These are phyloP conservation scores for Odobenus rosmarus DNA, from an alignment of 2,113 vertebrate genomes.

Conservation along the genomic window DNA sequence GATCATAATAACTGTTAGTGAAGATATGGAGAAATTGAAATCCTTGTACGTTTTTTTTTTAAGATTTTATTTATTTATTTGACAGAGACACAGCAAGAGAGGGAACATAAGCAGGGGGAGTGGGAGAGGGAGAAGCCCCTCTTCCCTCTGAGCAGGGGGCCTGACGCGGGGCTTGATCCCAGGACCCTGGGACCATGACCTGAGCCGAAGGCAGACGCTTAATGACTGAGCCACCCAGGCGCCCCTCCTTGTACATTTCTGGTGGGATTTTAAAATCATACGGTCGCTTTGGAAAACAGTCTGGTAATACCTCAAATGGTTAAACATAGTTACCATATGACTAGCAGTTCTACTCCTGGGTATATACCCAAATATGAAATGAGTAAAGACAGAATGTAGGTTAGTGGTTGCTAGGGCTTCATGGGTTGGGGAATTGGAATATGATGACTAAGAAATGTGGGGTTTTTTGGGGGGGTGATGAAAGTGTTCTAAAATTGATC, in stretches of 20 bases:
- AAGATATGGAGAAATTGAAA: background rate
- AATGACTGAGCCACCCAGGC: too few species aligned
- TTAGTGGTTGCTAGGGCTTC: background rate
- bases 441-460: background rate
- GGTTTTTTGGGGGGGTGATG: background rate
- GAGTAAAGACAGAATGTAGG: background rate
- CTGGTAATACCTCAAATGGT: background rate
- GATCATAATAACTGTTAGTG: background rate
- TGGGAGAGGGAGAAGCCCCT: too few species aligned
- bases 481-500: slow-evolving; percentile 9
- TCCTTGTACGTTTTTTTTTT: background rate
- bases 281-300: background rate
- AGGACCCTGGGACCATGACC: too few species aligned
- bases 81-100: too few species aligned
- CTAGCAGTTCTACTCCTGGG: background rate
- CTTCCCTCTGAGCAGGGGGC: too few species aligned
- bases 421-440: background rate
- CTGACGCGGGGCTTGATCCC: too few species aligned
- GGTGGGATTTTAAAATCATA: background rate
- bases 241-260: too few species aligned
- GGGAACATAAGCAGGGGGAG: too few species aligned
- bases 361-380: background rate
- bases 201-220: too few species aligned
- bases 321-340: background rate
- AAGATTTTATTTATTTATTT: too few species aligned